A percentile compares a stretch with the other conserved stretches of the same genome.
Conservation (phyloP, 2,797 vertebrate genomes). For the Dipus sagitta region DNA sequence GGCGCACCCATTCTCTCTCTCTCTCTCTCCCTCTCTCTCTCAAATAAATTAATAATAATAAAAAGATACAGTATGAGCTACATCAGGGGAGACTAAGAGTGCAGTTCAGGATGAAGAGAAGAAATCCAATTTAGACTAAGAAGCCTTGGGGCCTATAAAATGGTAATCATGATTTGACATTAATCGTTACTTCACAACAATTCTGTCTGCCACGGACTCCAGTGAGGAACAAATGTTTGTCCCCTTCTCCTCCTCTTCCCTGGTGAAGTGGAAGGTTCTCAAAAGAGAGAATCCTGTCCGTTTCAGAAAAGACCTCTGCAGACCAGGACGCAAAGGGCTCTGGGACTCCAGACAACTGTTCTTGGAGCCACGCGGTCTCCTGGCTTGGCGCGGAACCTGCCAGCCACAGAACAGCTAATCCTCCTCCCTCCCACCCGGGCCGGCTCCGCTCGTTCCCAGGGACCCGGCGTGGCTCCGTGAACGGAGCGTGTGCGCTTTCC, state of each 20-base stretch:
- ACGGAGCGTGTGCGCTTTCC: slow-evolving; percentile 1
- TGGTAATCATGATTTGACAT: background rate
- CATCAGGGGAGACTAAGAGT: background rate
- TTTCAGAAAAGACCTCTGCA: slow-evolving; percentile 20
- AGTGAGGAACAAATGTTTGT: slow-evolving; percentile 25
- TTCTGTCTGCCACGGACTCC: background rate
- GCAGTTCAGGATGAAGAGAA: background rate
- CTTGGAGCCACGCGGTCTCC: background rate
- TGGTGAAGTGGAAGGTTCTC: background rate
- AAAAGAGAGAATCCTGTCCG: background rate
- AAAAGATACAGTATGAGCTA: background rate
- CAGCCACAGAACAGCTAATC: slow-evolving; percentile 42
- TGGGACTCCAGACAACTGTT: background rate
- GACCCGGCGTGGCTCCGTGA: background rate
- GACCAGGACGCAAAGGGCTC: background rate
- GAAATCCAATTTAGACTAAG: background rate
- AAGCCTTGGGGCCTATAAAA: background rate
- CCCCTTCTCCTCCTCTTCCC: slow-evolving; percentile 24
- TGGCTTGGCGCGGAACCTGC: background rate
- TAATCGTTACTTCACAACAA: background rate
- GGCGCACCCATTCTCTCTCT: too few species aligned
- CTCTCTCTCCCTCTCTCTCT: too few species aligned
- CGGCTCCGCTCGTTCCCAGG: background rate
- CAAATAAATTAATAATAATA: too few species aligned
- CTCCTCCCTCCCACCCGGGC: background rate